Conservation (phyloP, 1,140 invertebrate species). For the Heliconius hermathena region DNA sequence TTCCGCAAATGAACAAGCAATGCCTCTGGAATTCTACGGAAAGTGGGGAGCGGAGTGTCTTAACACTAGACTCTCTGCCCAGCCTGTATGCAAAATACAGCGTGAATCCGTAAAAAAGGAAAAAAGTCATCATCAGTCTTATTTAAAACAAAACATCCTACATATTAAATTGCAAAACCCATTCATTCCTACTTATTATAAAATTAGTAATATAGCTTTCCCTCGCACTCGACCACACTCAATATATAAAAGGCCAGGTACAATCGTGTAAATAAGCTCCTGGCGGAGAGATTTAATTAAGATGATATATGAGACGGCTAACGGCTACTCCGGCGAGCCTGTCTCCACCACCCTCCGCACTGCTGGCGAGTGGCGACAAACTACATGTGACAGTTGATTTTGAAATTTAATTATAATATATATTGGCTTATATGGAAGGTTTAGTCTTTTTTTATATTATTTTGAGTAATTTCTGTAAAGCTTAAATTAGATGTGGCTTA, state of each 20-base stretch:
- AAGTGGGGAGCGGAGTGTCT: too few relatives aligned
- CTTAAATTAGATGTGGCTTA: too few relatives aligned
- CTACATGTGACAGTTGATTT: conserved; percentile 33
- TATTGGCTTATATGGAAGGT: neutral
- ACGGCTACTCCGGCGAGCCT: conserved; percentile 59
- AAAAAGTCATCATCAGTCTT: neutral
- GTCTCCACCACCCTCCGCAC: conserved; percentile 31
- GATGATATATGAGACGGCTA: conserved; percentile 77
- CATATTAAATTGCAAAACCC: neutral
- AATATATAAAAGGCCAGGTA: conserved; percentile 59
- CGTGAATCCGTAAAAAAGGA: too few relatives aligned
- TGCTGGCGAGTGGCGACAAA: neutral
- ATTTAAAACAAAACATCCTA: neutral
- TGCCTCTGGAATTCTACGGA: too few relatives aligned
- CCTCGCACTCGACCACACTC: conserved; percentile 17
- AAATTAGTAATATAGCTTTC: conserved; percentile 19
- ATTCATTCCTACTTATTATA: conserved; percentile 9
- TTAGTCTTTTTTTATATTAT: too few relatives aligned
- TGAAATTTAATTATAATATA: conserved; percentile 6
- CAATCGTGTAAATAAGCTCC: conserved; percentile 69
- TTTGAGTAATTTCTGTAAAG: too few relatives aligned
- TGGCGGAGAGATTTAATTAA: conserved; percentile 79
- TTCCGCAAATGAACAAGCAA: too few relatives aligned
- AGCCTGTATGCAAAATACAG: too few relatives aligned
- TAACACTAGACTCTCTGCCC: too few relatives aligned